Evolutionary conservation across 1,140 invertebrate species (phyloP), one percentile per base, ranked within the genome.

Genomic region (Drosophila ohnishii): DNA sequence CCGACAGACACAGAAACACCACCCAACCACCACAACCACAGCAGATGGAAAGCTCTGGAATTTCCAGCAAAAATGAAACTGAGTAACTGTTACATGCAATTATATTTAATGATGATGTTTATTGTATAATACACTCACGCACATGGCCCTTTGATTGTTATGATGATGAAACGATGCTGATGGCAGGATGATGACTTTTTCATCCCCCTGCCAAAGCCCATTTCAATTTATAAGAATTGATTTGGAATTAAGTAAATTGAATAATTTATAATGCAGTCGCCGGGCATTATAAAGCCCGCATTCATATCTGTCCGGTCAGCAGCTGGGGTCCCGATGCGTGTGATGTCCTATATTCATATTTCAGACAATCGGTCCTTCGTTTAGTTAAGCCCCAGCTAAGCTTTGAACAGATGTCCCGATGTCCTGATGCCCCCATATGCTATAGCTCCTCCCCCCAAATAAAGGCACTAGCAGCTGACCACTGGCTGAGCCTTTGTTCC

Each of bases 51-150:
- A 64, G 34, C 51, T 45, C 63, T 69, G 13, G 39, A 53, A 35
- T 53, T 82, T 78, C 51, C 77, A 79, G 64, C 63, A 56, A 63
- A 59, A 66, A 45, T 71, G 32, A 71, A 72, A 78, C 75, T 75
- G 70, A 78, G 70, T 82, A 75, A 82, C 83, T 87, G 83, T 87
- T 76, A 78, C 83, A 87, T 82, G 78, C 82, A 86, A 87, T 86
- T 86, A 86, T 87, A 87, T 86, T 87, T 86, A 86, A 87, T 83
- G 83, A 87, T 87, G 82, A 86, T 86, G 82, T 86, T 86, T 86
- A 86, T 86, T 86, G 53, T 79, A 69, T 76, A 71, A 60, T 25
- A 48, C 60, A 74, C 67, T 60, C 47, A 51, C 30, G 39, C 14
- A 67, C 48, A 75, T n/a, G 64, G 28, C 65, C 16, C 13, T 48